Base-by-base conservation (phyloP, 1,140 invertebrate genomes). In the Calephelis virginiensis region DNA sequence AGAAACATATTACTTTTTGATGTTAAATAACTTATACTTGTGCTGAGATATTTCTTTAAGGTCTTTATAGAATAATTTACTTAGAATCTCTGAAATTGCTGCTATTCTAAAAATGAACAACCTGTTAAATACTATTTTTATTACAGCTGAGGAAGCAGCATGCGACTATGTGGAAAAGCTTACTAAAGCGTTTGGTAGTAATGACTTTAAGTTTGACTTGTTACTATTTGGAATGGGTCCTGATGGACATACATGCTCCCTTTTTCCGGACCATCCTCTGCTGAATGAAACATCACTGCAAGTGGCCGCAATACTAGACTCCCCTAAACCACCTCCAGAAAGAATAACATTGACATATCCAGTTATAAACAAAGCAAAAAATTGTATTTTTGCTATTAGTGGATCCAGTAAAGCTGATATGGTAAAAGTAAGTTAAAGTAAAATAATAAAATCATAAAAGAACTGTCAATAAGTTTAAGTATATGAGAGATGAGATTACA, bases 211-310 rank as follows among this genome's bases (percentile, higher is more conserved):
- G 89, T 98, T 99, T 90, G 97, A 99, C 89, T 78, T 99, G 13
- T 87, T 99, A 3, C 88, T 99, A 8, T 88, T 99, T 11, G 99
- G 99, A 14, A 95, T 99, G 93, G 99, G 99, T 0, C 98, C 98
- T 12, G 99, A 99, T 93, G 99, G 99, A 0, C 99, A 99, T 85
- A 99, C 98, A 0, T 99, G 98, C 78, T 99, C 98, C 0, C 88
- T 99, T 9, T 99, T 99, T 91, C 99, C 99, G 0, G 94, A 93
- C 46, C 97, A 99, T 91, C 86, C 90, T 7, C 81, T 96, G 6
- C 86, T 97, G 0, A 81, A 95, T 3, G 96, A 96, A 78, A 92
- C 79, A 0, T 85, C 81, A 12, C 78, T 93, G 5, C 96, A 97
- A 93, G 95, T 99, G 6, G 96, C 96, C 38, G 88, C 95, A 1